Conservation (phyloP, 2,888 invertebrate species). For the Ptilodon capucinus region DNA sequence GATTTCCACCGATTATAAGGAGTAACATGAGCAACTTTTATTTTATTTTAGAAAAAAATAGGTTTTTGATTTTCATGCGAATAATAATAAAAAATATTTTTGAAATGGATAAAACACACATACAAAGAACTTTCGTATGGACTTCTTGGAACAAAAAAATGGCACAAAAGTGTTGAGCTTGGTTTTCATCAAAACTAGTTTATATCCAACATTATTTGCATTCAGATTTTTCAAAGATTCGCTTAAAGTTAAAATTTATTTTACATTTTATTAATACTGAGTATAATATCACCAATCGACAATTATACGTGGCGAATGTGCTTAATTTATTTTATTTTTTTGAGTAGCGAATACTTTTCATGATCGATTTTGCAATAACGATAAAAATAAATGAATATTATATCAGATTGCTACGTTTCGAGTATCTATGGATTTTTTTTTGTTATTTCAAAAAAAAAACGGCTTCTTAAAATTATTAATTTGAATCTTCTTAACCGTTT, state of each 20-base stretch:
- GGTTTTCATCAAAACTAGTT: constrained; percentile 20
- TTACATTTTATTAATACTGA: constrained; percentile 63
- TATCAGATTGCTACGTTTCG: too few species aligned
- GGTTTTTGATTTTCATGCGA: too few species aligned
- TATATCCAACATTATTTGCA: constrained; percentile 12
- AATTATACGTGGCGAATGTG: constrained; percentile 33
- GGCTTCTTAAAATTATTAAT: too few species aligned
- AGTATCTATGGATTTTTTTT: too few species aligned
- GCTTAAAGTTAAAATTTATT: constrained; percentile 43
- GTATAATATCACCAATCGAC: constrained; percentile 47
- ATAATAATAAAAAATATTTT: too few species aligned
- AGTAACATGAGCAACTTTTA: too few species aligned
- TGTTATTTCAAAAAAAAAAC: too few species aligned
- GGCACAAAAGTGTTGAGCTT: constrained; percentile 36
- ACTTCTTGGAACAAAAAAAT: constrained; percentile 7
- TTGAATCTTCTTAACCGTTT: too few species aligned
- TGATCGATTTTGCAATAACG: constrained; percentile 41
- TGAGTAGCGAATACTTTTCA: constrained; percentile 42
- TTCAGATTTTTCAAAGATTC: constrained; percentile 15
- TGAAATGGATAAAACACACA: too few species aligned
- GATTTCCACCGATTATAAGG: too few species aligned
- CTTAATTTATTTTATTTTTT: constrained; percentile 32
- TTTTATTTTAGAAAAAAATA: too few species aligned
- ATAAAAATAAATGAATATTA: constrained; percentile 1
- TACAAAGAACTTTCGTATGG: too few species aligned